These are phyloP conservation scores for Strix aluco DNA, from an alignment of 2,113 vertebrate genomes.

Conservation along the genomic window DNA sequence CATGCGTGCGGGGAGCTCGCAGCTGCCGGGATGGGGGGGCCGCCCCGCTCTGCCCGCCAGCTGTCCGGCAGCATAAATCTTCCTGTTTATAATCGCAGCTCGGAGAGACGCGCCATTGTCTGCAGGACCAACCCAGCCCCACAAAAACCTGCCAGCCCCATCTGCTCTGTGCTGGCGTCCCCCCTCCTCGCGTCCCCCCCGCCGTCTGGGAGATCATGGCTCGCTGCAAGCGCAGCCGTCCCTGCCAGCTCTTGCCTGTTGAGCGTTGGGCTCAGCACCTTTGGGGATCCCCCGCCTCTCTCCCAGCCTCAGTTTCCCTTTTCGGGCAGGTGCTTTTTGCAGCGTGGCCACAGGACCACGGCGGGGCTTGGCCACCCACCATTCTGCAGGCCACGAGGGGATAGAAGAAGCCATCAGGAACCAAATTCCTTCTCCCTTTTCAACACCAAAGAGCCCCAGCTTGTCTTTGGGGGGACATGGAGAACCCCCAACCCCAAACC, in stretches of 20 bases:
- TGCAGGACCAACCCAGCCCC: conserved; percentile 55
- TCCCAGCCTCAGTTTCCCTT: background rate
- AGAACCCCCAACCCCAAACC: background rate
- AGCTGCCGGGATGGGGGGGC: background rate
- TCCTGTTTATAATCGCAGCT: conserved; percentile 71
- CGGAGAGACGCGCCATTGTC: conserved; percentile 78
- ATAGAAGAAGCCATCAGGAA: background rate
- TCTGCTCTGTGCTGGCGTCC: conserved; percentile 72
- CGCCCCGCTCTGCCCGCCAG: conserved; percentile 72
- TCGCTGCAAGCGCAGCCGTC: background rate
- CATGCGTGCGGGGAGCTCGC: background rate
- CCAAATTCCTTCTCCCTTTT: background rate
- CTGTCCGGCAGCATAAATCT: conserved; percentile 72
- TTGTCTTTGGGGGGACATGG: background rate
- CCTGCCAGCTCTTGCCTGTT: background rate
- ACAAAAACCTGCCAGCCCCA: conserved; percentile 73
- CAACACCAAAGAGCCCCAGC: too few species aligned
- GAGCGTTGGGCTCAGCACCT: background rate
- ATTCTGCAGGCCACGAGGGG: rapidly evolving
- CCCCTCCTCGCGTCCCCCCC: background rate
- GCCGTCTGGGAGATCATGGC: background rate
- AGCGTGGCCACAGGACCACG: rapidly evolving
- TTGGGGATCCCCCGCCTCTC: background rate
- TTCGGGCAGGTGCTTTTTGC: rapidly evolving
- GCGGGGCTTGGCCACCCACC: background rate